A percentile compares a stretch with the other conserved stretches of the same genome.
Conservation (phyloP, 2,888 invertebrate species). For the Drosophila pegasa region DNA sequence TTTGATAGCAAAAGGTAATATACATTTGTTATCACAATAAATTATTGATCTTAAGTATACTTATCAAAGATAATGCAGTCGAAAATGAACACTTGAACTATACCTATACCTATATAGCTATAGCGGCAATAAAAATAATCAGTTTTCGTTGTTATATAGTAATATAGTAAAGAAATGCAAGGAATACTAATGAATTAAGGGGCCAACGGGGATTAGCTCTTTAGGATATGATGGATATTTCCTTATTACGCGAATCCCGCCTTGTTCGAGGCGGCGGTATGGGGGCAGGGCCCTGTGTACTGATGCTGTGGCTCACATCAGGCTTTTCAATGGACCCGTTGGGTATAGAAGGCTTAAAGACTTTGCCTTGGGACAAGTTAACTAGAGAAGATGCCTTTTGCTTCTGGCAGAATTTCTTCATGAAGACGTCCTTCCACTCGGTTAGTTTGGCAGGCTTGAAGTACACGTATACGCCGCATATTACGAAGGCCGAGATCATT, state of each 20-base stretch:
- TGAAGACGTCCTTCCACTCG: constrained; percentile 30
- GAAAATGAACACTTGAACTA: constrained; percentile 26
- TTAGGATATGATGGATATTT: constrained; percentile 62
- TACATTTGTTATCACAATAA: constrained; percentile 21
- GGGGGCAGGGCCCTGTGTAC: constrained; percentile 55
- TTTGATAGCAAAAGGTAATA: constrained; percentile 2
- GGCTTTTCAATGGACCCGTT: constrained; percentile 30
- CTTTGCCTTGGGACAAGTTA: constrained; percentile 25
- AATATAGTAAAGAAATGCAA: constrained; percentile 43
- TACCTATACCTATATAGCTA: no score
- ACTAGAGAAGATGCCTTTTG: constrained; percentile 26
- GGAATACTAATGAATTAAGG: constrained; percentile 38
- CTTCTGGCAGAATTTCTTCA: constrained; percentile 45
- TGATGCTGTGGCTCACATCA: constrained; percentile 3
- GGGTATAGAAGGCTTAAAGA: constrained; percentile 24
- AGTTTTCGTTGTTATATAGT: constrained; percentile 10
- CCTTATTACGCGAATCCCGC: constrained; percentile 75
- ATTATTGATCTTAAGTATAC: constrained; percentile 18
- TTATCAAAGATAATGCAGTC: constrained; percentile 27
- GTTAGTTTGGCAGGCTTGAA: constrained; percentile 23
- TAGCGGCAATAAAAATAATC: constrained; percentile 14
- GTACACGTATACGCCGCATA: constrained; percentile 30
- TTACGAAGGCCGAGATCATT: constrained; percentile 10
- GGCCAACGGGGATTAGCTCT: background rate
- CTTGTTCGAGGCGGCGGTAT: constrained; percentile 83